Base-by-base conservation (phyloP, 2,797 vertebrate genomes). In the Helicolenus hilgendorfi region DNA sequence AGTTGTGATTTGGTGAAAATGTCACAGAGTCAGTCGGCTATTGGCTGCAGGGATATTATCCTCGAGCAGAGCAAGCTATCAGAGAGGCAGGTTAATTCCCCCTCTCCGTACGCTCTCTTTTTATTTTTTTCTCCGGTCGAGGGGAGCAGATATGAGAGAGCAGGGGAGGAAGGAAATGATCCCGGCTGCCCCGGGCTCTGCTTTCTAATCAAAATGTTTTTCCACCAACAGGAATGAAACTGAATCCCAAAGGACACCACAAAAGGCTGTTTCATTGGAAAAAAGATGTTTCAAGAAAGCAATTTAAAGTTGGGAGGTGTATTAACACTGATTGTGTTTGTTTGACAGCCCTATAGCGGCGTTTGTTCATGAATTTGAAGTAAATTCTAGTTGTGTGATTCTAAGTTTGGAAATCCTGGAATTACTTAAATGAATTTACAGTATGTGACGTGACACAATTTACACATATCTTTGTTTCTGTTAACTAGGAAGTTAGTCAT, bases 141-240 rank as follows among this genome's bases (percentile, higher is more conserved):
- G 58, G 62, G 85, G 69, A 89, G 86, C 79, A 68, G 72, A 92
- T 90, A 93, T 82, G 79, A 89, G 91, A 81, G 84, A 87, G 83
- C 67, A 59, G 31, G 56, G 41, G 67, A 89, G 45, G 76, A 79
- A 84, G 83, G 80, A 90, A 94, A 95, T 94, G 75, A 94, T 95
- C 87, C 90, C 53, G 49, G 71, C 79, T 83, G 92, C 94, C 91
- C 73, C 72, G 3, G 89, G 94, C 89, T 72, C 77, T 74, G 78
- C 85, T 95, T 93, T 95, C 92, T 94, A 94, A 96, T 95, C 92
- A 96, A 94, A 95, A 94, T 88, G 89, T 94, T 95, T 89, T 93
- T 91, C 87, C 85, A 91, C 75, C 85, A 82, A 84, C 86, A 91
- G 83, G 84, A 92, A 89, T 92, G 87, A 96, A 88, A 90, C 77